These are phyloP conservation scores for Paraescarpia echinospica DNA, from an alignment of 1,140 invertebrate genomes.

Conservation along the genomic window DNA sequence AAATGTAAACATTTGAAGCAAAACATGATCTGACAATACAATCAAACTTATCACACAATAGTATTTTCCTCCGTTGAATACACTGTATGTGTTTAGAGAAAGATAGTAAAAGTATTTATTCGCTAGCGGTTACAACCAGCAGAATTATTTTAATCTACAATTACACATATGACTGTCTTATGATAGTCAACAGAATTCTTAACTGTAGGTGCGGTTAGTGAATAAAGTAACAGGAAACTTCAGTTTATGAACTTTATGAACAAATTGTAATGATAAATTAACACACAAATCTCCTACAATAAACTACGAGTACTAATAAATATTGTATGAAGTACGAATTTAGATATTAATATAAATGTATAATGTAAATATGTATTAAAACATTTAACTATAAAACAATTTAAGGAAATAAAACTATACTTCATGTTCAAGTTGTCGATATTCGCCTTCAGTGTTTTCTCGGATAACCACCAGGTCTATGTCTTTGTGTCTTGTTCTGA, in stretches of 20 bases:
- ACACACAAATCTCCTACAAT: no score
- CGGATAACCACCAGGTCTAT: slow-evolving; percentile 96
- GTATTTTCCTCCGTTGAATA: neutral
- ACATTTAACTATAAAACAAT: neutral
- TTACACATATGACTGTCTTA: neutral
- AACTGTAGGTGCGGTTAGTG: neutral
- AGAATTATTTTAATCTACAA: neutral
- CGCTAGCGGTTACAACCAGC: neutral
- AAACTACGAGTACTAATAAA: neutral
- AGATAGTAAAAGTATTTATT: neutral
- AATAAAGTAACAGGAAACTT: no score
- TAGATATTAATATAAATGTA: neutral
- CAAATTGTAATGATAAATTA: no score
- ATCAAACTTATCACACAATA: no score
- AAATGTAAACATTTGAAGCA: no score
- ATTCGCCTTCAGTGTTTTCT: slow-evolving; percentile 98
- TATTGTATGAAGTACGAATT: neutral
- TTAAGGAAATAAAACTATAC: slow-evolving; percentile 21
- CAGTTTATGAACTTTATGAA: no score
- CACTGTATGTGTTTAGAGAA: neutral
- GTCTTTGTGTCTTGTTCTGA: slow-evolving; percentile 86
- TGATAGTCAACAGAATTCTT: neutral
- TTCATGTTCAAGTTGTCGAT: slow-evolving; percentile 95
- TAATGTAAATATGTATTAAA: neutral
- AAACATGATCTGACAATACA: no score